Evolutionary conservation across 1,140 invertebrate species (phyloP), one percentile per base, ranked within the genome.

Genomic region (Drosophila equinoxialis): DNA sequence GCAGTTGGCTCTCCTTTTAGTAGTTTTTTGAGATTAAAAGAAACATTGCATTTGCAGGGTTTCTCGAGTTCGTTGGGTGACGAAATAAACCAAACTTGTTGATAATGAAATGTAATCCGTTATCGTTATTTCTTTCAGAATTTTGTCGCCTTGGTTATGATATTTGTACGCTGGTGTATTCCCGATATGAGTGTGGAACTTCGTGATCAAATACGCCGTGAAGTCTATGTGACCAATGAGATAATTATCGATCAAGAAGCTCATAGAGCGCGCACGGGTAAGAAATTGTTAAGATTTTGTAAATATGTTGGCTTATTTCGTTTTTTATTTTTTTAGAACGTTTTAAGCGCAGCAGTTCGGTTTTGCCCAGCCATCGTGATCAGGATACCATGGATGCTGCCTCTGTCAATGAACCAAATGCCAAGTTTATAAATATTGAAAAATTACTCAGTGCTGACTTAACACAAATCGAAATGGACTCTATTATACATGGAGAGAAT

Each of bases 151-250:
- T 86, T 97, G 30, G 95, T 97, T 20, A 96, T 97, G 92, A 96
- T 97, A 90, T 92, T 97, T 26, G 95, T 98, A 3, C 94, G 95
- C 65, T 98, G 96, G 96, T 94, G 96, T 65, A 97, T 98, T 65
- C 97, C 97, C 3, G 97, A 98, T 92, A 95, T 97, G 92, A 96
- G 96, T 3, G 93, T 94, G 23, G 94, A 95, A 68, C 93, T 98
- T 54, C 93, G 94, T 14, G 95, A 97, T 89, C 94, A 96, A 91
- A 97, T 98, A 81, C 94, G 97, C 30, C 94, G 96, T 71, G 97
- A 98, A 93, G 95, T 95, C 6, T 97, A 97, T 92, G 94, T 98
- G 68, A 97, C 97, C 64, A 98, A 97, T 93, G 96, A 97, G 92
- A 96, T 98, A 79, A 97, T 98, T 68, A 96, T 98, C 72, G 95